Evolutionary conservation across 2,113 vertebrate genomes (phyloP), one percentile per base, ranked within the genome.

Genomic region (Cynopterus brachyotis): DNA sequence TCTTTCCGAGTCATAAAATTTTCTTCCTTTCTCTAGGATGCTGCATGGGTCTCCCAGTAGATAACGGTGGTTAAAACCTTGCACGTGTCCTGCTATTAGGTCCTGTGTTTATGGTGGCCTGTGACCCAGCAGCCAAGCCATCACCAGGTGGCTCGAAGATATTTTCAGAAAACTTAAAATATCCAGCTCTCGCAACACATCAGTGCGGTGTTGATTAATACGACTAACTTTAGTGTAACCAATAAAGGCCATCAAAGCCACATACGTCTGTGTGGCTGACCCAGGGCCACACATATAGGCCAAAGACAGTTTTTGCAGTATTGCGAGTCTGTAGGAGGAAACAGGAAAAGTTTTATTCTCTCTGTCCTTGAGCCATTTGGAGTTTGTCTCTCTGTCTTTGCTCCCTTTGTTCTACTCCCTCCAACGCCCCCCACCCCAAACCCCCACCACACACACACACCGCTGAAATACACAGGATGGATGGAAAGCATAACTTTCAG

Each of bases 1-100:
- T 94, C 80, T 96, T 88, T 73, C 76, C 40, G 88, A 95, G 85
- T 59, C 84, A 82, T 88, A 91, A 67, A 53, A 75, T 97, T 88
- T 83, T 85, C 47, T 81, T 91, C 76, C 60, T 45, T 82, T 42
- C 17, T 73, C n/a, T 20, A 30, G 79, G 70, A 64, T 2, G 32
- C 55, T 53, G 32, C 84, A 26, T 50, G 73, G 92, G 60, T 73
- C 47, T 92, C 87, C 80, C 70, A 30, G 50, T 30, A 83, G 95
- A 81, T 47, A 92, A 42, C 10, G 64, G 45, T 45, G 76, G 90
- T 82, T 90, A 92, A 90, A 55, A 8, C 64, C 37, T 32, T 5
- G 1, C 9, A 10, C 70, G 12, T 2, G 16, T 78, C 82, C 73
- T 45, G 76, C 66, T 72, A 11, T 32, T 42, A 37, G 50, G 59